These are phyloP conservation scores for Poecilia picta DNA, from an alignment of 2,797 vertebrate genomes.

Conservation along the genomic window DNA sequence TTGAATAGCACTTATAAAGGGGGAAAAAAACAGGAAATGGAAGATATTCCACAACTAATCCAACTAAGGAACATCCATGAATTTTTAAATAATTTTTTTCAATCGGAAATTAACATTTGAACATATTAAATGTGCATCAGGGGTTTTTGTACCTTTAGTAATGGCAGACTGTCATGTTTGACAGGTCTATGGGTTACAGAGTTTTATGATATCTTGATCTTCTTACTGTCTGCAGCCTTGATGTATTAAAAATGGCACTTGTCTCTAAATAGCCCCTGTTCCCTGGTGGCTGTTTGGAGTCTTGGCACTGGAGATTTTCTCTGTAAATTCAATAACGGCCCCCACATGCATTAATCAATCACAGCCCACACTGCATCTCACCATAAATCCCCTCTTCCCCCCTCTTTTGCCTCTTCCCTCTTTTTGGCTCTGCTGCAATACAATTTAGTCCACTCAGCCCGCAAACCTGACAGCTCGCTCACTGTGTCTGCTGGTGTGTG, in stretches of 20 bases:
- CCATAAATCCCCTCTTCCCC: not conserved
- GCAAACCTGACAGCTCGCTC: slow-evolving; percentile 39
- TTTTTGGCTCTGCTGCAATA: slow-evolving; percentile 22
- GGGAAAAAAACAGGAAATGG: not conserved
- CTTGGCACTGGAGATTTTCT: slow-evolving; percentile 45
- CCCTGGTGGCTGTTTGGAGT: slow-evolving; percentile 51
- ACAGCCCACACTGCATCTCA: slow-evolving; percentile 21
- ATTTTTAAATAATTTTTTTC: not conserved
- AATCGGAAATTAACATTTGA: not conserved
- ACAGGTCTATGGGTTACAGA: slow-evolving; percentile 7
- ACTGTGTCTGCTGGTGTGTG: slow-evolving; percentile 5
- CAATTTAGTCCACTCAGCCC: slow-evolving; percentile 45
- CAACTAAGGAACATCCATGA: not conserved
- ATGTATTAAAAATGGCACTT: slow-evolving; percentile 34
- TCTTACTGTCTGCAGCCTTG: slow-evolving; percentile 20
- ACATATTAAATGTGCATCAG: not conserved
- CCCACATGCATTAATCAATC: slow-evolving; percentile 57
- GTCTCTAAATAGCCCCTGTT: slow-evolving; percentile 22
- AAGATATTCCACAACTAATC: not conserved
- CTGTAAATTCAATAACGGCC: slow-evolving; percentile 59
- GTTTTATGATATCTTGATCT: slow-evolving; percentile 17
- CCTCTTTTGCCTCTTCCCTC: not conserved
- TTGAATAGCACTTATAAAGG: not conserved
- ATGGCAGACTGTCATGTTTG: slow-evolving; percentile 6
- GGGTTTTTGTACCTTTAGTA: not conserved